Percentiles rank a stretch among this genome's conserved stretches.
phyloP scores from a whole-genome alignment of 2,113 vertebrate species.

The Pagrus major region DNA sequence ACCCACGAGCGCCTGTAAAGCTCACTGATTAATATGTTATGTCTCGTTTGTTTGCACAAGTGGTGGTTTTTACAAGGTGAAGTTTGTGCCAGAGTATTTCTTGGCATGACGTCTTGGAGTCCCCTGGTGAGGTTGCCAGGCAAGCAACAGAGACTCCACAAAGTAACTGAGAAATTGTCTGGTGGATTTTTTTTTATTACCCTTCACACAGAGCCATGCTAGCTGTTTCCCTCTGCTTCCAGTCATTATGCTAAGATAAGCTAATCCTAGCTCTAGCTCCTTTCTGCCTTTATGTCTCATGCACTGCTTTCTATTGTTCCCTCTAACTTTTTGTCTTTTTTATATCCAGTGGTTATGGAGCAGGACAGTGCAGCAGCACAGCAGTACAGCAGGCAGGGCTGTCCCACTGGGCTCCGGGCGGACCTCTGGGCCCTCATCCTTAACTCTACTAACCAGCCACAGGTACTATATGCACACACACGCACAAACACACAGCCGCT shows the following conservation, averaged over 20 bases:
- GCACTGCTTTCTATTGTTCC: neutral
- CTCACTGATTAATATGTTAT: neutral
- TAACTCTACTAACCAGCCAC: constrained; percentile 91
- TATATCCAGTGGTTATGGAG: constrained; percentile 87
- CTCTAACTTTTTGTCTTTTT: neutral
- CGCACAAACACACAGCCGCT: neutral
- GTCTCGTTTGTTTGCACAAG: neutral
- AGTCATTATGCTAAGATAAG: neutral
- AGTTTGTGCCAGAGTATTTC: neutral
- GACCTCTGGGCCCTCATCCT: constrained; percentile 95
- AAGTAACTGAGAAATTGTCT: neutral
- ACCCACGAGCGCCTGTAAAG: neutral
- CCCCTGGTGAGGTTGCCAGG: neutral
- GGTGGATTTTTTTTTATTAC: neutral
- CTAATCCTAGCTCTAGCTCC: neutral
- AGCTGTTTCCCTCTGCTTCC: neutral
- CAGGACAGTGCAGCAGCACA: constrained; percentile 96
- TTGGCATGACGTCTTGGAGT: neutral
- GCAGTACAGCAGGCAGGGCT: constrained; percentile 95
- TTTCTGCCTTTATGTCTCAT: neutral
- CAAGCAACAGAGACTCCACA: neutral
- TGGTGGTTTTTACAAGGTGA: neutral
- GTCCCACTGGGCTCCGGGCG: constrained; percentile 92
- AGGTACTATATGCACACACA: constrained; percentile 83
- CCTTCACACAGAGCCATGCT: neutral